Evolutionary conservation across 2,797 vertebrate genomes (phyloP), one percentile per base, ranked within the genome.

Genomic region (Pseudocheirus occidentalis): DNA sequence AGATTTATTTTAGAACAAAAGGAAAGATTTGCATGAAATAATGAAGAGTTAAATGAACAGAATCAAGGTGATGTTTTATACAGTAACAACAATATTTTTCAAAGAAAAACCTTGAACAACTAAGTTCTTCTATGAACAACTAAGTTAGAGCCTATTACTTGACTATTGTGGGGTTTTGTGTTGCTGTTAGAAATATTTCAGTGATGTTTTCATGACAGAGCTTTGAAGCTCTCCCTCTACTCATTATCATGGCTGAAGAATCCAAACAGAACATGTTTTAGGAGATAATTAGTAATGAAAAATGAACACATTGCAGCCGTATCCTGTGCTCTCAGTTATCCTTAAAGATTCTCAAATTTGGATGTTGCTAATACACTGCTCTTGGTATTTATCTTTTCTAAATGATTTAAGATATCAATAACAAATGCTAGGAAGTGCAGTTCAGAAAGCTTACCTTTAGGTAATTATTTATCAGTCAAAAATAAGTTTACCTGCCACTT

Each of bases 381-480:
- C 5, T 56, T 95, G 31, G 46, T 11, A 55, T 94, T 90, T 94
- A 4, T 90, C 54, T 94, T 81, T 4, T 91, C 5, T 0, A 0
- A 34, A 93, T 92, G 59, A 66, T 24, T 52, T 96, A 9, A 87
- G 2, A 94, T 56, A n/a, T 55, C 91, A 81, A 50, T 46, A 95
- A 92, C 56, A 90, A 95, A 97, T 1, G 28, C 93, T 95, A 90
- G 92, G 11, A 54, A 54, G 53, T 50, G 81, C 57, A 55, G 58
- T 90, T 96, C 96, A 90, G 95, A 90, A 97, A 97, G 92, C 29
- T 93, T 87, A 27, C 73, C 53, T 50, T 87, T 27, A 46, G 7
- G 55, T 54, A n/a, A 96, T 14, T 29, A 1, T 73, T 21, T 95
- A 95, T 90, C 95, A 95, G 97, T 3, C 0, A 27, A 91, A 91